Evolutionary conservation across 2,888 invertebrate genomes (phyloP).

Genomic region (Cephonodes hylas): DNA sequence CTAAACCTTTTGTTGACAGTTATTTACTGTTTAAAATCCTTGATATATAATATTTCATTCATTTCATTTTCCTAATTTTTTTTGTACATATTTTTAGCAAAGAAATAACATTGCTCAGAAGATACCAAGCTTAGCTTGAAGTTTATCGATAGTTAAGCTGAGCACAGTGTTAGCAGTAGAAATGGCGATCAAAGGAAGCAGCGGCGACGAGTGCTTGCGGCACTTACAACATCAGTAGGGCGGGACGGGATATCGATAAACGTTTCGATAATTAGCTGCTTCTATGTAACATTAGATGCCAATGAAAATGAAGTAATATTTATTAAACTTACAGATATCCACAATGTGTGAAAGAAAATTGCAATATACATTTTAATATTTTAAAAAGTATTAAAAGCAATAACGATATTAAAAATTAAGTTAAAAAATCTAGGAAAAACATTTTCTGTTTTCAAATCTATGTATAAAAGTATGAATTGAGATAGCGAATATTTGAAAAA

Average conservation of each 20-base stretch:
- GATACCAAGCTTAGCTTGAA: not conserved
- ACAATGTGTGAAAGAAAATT: too few species aligned
- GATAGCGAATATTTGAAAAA: not conserved
- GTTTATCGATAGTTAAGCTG: not conserved
- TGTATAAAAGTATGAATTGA: not conserved
- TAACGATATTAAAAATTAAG: too few species aligned
- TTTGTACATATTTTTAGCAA: not conserved
- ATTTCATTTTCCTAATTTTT: not conserved
- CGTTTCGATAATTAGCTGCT: not conserved
- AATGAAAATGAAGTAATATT: too few species aligned
- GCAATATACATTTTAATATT: too few species aligned
- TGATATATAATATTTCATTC: too few species aligned
- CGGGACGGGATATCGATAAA: not conserved
- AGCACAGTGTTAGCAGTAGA: constrained; percentile 8
- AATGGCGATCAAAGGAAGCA: constrained; percentile 42
- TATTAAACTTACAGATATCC: too few species aligned
- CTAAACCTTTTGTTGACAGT: not conserved
- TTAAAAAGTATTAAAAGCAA: not conserved
- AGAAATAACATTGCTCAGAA: not conserved
- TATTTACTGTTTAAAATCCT: too few species aligned
- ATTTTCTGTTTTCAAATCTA: too few species aligned
- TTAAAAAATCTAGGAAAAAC: too few species aligned
- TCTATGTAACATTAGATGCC: too few species aligned
- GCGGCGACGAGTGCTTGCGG: constrained; percentile 59
- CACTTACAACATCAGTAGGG: not conserved